These are phyloP conservation scores for Trachelus iudaicus DNA, from an alignment of 2,888 invertebrate species.

Conservation along the genomic window DNA sequence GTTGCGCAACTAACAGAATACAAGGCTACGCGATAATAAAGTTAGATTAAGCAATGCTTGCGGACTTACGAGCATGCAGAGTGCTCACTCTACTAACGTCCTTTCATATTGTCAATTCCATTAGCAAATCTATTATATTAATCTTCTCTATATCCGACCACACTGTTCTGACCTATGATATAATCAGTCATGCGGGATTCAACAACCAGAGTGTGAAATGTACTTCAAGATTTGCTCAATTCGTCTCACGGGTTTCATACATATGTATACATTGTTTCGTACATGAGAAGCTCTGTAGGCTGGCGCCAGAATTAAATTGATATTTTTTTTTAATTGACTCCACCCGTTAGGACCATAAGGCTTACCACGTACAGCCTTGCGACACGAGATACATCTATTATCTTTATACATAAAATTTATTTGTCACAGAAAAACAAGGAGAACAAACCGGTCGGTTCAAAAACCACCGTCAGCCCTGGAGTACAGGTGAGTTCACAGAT, in stretches of 20 bases:
- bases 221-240: background rate
- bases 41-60: background rate
- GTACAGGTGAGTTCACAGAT: constrained; percentile 12
- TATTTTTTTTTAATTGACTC: background rate
- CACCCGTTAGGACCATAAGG: background rate
- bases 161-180: background rate
- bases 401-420: background rate
- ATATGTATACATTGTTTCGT: background rate
- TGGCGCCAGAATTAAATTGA: background rate
- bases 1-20: background rate
- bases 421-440: constrained; percentile 36
- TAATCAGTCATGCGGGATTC: background rate
- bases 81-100: background rate
- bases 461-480: background rate
- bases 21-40: background rate
- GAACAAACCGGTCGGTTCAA: constrained; percentile 29
- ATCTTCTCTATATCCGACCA: background rate
- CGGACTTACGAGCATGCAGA: background rate
- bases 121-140: background rate
- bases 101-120: background rate
- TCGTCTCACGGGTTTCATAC: background rate
- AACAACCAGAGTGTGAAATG: background rate
- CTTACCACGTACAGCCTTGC: background rate
- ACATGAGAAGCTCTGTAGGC: background rate
- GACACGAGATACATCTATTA: background rate